Percentiles rank a stretch among this genome's conserved stretches.
Evolutionary conservation across 2,113 vertebrate genomes (phyloP).

Genomic region (Pseudolaguvia tuberculata): DNA sequence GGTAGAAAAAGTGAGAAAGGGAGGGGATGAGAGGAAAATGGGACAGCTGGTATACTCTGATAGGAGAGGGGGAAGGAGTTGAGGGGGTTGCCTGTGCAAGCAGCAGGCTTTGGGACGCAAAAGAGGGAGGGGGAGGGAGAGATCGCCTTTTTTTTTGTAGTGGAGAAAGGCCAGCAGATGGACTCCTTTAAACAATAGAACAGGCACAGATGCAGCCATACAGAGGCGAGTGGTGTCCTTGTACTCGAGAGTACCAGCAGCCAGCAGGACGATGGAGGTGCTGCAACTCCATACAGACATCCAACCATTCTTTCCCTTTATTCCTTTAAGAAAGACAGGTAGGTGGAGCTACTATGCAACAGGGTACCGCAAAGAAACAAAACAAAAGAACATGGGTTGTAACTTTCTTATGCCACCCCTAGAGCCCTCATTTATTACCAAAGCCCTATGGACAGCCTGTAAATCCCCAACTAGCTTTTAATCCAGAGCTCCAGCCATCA

Average conservation of each 20-base stretch:
- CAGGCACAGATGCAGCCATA: slow-evolving; percentile 60
- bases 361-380: slow-evolving; percentile 24
- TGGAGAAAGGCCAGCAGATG: slow-evolving; percentile 64
- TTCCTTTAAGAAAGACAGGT: slow-evolving; percentile 10
- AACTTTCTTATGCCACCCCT: slow-evolving; percentile 42
- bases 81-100: slow-evolving; percentile 33
- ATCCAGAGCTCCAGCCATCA: slow-evolving; percentile 42
- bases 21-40: slow-evolving; percentile 35
- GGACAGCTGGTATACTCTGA: slow-evolving; percentile 59
- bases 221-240: slow-evolving; percentile 32
- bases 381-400: slow-evolving; percentile 18
- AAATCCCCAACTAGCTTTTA: slow-evolving; percentile 40
- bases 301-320: slow-evolving; percentile 22
- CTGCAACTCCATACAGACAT: slow-evolving; percentile 8
- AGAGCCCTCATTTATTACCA: slow-evolving; percentile 39
- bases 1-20: not conserved
- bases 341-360: slow-evolving; percentile 32
- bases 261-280: slow-evolving; percentile 21
- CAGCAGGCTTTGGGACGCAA: slow-evolving; percentile 26
- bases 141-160: slow-evolving; percentile 32
- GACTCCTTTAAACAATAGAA: slow-evolving; percentile 64
- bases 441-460: slow-evolving; percentile 16
- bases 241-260: slow-evolving; percentile 3
- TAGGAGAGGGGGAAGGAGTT: slow-evolving; percentile 37
- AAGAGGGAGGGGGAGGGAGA: slow-evolving; percentile 7